Base-by-base conservation (phyloP, 2,888 invertebrate genomes). In the Pseudanteris insignis region DNA sequence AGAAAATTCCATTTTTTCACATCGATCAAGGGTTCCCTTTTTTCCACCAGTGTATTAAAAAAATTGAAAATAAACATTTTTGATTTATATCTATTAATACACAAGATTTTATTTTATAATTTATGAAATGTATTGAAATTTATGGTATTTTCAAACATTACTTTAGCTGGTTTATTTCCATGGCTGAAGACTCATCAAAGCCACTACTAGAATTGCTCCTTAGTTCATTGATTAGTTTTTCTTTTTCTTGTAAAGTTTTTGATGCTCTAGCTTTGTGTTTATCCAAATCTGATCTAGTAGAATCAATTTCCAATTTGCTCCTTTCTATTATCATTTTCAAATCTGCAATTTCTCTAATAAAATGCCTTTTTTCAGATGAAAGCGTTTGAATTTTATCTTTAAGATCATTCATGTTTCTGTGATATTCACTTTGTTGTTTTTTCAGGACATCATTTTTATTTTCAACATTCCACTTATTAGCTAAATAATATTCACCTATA, bases 211-310 rank as follows among this genome's bases (percentile, higher is more conserved):
- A 63, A 50, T 75, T 74, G 36, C 63, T 70, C 46, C 84, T 84
- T 24, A 89, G 77, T 67, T 86, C 85, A 4, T 84, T 80, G 50
- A 91, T 89, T 14, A 91, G 78, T 66, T 86, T 85, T 71, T 92
- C 92, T 71, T 92, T 92, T 61, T 88, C 88, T 76, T 88, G 88
- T 5, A 92, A 79, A 55, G 91, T 90, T 64, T 87, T 84, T 68
- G 90, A 86, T 0, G 92, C 92, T 70, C 92, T 88, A n/a, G 86
- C 85, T 67, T 89, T 87, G 77, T 92, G 92, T 46, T 89, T 88
- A 46, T 87, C 85, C 69, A 91, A 83, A 73, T 92, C 91, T 3
- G 75, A 73, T 12, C 81, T 80, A 8, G 81, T 72, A 1, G 71
- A 67, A 48, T 70, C 74, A 18, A 79, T 63, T 50, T 79, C 80